Percentiles rank a stretch among this genome's conserved stretches.
Evolutionary conservation across 1,140 invertebrate genomes (phyloP).

Genomic region (Calosoma granatense): DNA sequence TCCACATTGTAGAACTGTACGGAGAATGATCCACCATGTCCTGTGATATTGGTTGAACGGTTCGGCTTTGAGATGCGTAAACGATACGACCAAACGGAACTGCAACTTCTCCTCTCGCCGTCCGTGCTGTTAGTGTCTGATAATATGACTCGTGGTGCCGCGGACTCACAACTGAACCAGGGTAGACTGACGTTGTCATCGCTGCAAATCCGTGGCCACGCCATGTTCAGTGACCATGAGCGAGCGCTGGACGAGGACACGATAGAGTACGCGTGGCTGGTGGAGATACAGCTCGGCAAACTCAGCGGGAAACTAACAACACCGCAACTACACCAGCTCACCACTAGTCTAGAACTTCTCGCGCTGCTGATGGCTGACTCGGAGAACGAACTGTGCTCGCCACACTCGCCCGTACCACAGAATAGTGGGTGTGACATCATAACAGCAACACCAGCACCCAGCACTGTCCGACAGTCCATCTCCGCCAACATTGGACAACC

Average conservation of each 20-base stretch:
- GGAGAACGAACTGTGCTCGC: constrained; percentile 78
- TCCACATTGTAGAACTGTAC: constrained; percentile 58
- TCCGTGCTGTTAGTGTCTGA: constrained; percentile 73
- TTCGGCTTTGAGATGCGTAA: constrained; percentile 97
- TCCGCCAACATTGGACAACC: background rate
- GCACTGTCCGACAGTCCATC: background rate
- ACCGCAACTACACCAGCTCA: constrained; percentile 74
- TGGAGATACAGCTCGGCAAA: constrained; percentile 75
- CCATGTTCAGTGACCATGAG: constrained; percentile 92
- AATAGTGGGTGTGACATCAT: too few species aligned
- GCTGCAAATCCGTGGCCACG: constrained; percentile 86
- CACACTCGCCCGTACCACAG: constrained; percentile 28
- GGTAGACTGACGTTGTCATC: constrained; percentile 85
- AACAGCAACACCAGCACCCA: background rate
- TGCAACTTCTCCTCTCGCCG: constrained; percentile 86
- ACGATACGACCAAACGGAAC: constrained; percentile 76
- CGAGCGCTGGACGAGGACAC: constrained; percentile 85
- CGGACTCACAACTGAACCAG: constrained; percentile 71
- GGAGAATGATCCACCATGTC: constrained; percentile 79
- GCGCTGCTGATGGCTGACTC: constrained; percentile 73
- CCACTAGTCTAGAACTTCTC: constrained; percentile 82
- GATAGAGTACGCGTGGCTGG: constrained; percentile 91
- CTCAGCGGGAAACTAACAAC: constrained; percentile 67
- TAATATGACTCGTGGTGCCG: constrained; percentile 50
- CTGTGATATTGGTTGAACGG: constrained; percentile 78